Evolutionary conservation across 2,888 invertebrate species (phyloP).

Genomic region (Steinernema scapterisci): DNA sequence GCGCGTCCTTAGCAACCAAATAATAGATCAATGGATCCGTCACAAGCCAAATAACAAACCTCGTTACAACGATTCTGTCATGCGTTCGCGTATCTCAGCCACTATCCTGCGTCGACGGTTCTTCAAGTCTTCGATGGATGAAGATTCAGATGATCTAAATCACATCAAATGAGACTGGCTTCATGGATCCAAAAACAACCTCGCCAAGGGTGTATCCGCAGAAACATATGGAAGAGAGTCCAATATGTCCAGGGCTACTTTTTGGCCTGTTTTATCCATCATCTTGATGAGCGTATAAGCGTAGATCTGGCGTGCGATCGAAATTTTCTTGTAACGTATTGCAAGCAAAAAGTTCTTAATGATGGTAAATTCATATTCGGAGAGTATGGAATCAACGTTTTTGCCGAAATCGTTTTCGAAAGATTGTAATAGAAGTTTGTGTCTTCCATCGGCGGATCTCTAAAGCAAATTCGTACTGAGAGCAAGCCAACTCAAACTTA

Average conservation of each 20-base stretch:
- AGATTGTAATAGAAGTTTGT: slow-evolving; percentile 1
- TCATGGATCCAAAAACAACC: no score
- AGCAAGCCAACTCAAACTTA: not conserved
- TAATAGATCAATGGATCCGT: not conserved
- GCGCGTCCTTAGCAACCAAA: slow-evolving; percentile 15
- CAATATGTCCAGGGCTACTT: slow-evolving; percentile 2
- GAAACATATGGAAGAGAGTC: not conserved
- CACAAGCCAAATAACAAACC: not conserved
- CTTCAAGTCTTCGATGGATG: not conserved
- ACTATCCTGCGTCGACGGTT: not conserved
- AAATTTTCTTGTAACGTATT: not conserved
- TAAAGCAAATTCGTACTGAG: not conserved
- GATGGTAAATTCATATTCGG: slow-evolving; percentile 14
- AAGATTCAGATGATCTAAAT: not conserved
- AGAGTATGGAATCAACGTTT: not conserved
- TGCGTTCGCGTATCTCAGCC: not conserved
- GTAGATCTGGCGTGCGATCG: not conserved
- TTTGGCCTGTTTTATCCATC: not conserved
- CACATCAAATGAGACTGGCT: no score
- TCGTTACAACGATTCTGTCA: not conserved
- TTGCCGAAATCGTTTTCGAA: not conserved
- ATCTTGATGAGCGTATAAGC: not conserved
- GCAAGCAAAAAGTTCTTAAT: not conserved
- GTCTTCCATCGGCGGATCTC: slow-evolving; percentile 22
- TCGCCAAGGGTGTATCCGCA: no score